These are phyloP conservation scores for Heliconius hortense DNA, from an alignment of 2,888 invertebrate species.

Conservation along the genomic window DNA sequence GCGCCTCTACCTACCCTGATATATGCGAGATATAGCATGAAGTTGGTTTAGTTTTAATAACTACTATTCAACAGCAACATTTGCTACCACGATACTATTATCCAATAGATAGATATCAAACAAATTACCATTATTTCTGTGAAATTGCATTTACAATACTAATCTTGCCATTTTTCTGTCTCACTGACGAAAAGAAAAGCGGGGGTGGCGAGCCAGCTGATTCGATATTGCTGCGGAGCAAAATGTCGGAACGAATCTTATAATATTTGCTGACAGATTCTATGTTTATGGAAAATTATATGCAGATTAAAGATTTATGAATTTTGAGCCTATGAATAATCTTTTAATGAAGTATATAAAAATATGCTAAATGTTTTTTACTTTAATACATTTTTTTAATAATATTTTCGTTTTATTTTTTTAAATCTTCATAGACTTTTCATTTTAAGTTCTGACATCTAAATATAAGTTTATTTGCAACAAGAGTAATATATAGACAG, in stretches of 20 bases:
- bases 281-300: slow-evolving; percentile 18
- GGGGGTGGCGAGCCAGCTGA: slow-evolving; percentile 66
- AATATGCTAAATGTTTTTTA: neutral
- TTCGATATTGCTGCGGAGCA: slow-evolving; percentile 65
- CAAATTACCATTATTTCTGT: slow-evolving; percentile 55
- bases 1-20: too few species aligned
- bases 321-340: neutral
- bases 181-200: slow-evolving; percentile 52
- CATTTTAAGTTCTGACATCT: too few species aligned
- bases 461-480: too few species aligned
- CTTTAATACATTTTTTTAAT: too few species aligned
- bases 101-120: neutral
- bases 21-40: neutral
- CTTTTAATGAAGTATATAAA: neutral
- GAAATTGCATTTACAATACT: slow-evolving; percentile 60
- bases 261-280: slow-evolving; percentile 47
- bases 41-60: neutral
- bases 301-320: neutral
- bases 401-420: neutral
- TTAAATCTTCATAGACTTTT: neutral
- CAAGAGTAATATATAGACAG: neutral
- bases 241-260: slow-evolving; percentile 63
- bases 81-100: neutral
- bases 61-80: neutral
- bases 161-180: slow-evolving; percentile 63